These are phyloP conservation scores for Lycia hirtaria DNA, from an alignment of 2,888 invertebrate species.

Conservation along the genomic window DNA sequence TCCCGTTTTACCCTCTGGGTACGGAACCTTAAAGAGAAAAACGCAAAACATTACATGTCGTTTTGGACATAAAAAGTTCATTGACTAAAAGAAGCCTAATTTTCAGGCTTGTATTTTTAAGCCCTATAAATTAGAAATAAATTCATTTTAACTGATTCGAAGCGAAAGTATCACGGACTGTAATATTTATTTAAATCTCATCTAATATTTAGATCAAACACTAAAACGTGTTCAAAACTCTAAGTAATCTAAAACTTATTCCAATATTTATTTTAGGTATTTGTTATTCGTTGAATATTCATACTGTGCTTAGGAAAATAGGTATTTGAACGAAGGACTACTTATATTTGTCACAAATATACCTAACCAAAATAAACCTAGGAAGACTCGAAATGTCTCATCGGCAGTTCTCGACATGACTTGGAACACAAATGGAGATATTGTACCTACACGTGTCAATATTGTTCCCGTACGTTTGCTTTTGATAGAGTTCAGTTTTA, in stretches of 20 bases:
- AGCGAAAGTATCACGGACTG: not conserved
- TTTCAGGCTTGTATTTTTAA: not conserved
- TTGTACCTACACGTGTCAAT: not conserved
- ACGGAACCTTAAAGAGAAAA: not conserved
- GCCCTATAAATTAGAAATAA: not conserved
- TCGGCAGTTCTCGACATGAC: constrained; percentile 25
- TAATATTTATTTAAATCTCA: not conserved
- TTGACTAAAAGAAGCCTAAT: too few species aligned
- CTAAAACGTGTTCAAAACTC: not conserved
- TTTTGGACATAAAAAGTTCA: too few species aligned
- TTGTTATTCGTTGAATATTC: not conserved
- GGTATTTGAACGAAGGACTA: not conserved
- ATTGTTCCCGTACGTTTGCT: not conserved
- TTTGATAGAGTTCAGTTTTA: not conserved
- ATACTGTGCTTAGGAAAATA: not conserved
- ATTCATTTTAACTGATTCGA: not conserved
- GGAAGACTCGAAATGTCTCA: constrained; percentile 12
- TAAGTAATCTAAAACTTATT: not conserved
- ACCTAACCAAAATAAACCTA: constrained; percentile 3
- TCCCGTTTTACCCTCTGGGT: not conserved
- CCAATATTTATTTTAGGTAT: constrained; percentile 2
- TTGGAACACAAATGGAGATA: constrained; percentile 15
- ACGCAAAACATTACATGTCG: too few species aligned
- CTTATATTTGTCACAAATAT: constrained; percentile 4
- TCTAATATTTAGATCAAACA: constrained; percentile 3